A percentile compares a stretch with the other conserved stretches of the same genome.
phyloP scores from a whole-genome alignment of 2,888 invertebrate genomes.

The Brachypterus glaber region DNA sequence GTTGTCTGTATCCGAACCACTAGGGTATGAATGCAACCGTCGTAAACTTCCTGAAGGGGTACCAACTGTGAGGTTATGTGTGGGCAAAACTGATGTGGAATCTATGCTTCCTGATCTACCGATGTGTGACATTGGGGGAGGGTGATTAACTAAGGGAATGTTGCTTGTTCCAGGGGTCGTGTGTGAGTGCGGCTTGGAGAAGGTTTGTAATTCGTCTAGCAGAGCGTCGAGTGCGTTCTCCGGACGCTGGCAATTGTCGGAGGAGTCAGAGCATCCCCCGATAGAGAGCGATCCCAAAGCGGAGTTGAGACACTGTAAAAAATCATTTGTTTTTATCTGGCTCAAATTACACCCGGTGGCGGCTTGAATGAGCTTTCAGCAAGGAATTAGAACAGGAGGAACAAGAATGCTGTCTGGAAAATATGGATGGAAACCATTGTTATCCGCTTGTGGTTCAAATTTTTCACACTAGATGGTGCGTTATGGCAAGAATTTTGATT shows the following conservation, averaged over 20 bases:
- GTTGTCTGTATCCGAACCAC: slow-evolving; percentile 73
- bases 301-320: neutral
- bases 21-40: slow-evolving; percentile 76
- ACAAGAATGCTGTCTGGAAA: no score
- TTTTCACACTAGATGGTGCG: no score
- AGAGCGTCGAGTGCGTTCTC: slow-evolving; percentile 97
- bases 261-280: slow-evolving; percentile 42
- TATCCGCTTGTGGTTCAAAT: no score
- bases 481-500: no score
- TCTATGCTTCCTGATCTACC: slow-evolving; percentile 48
- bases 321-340: no score
- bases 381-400: no score
- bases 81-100: slow-evolving; percentile 40
- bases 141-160: slow-evolving; percentile 29
- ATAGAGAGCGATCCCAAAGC: slow-evolving; percentile 48
- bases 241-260: slow-evolving; percentile 56
- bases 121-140: slow-evolving; percentile 45
- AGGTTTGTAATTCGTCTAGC: slow-evolving; percentile 87
- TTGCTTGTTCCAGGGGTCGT: slow-evolving; percentile 32
- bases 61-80: slow-evolving; percentile 38
- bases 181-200: slow-evolving; percentile 57
- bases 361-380: no score
- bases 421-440: no score
- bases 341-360: no score
- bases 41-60: slow-evolving; percentile 51